Base-by-base conservation (phyloP, 2,797 vertebrate species). In the Onychomys arenicola region DNA sequence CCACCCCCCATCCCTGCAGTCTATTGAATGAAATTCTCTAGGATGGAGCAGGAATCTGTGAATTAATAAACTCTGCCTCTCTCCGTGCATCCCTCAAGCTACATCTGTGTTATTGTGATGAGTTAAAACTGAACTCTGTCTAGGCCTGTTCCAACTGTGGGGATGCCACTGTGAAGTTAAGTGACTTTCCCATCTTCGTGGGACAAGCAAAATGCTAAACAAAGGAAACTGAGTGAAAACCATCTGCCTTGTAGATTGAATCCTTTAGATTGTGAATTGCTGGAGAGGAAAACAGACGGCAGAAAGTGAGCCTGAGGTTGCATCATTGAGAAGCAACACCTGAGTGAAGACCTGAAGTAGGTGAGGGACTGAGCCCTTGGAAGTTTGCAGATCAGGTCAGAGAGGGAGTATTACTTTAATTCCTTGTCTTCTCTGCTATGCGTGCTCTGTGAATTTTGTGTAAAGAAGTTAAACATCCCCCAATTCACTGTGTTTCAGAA, bases 341-440 rank as follows among this genome's bases (percentile, higher is more conserved):
- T 93, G 86, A 75, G 80, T 89, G 83, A 91, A 77, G 61, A 84
- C n/a, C 57, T 89, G 71, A 75, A 21, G 5, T 27, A n/a, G 49
- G 40, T 4, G 32, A 81, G 80, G 57, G 34, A 59, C 63, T 55
- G 80, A 91, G 87, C 59, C 57, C 6, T 12, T 89, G 71, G 82
- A 34, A 91, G 84, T 17, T 81, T 86, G 14, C 34, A 43, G 63
- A 83, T 91, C 71, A 89, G 78, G 17, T 93, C 32, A 59, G 93
- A 82, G 73, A 16, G 32, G 69, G 67, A 84, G 94, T 69, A 17
- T 84, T 59, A 32, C 89, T 90, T 85, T 59, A 92, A 82, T 90
- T 95, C 55, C 81, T 93, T 95, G 81, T 91, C 92, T 88, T 97
- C 73, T 92, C 55, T 89, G 63, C n/a, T 93, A 37, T 85, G 84